Percentiles rank a stretch among this genome's conserved stretches.
phyloP scores from a whole-genome alignment of 2,797 vertebrate genomes.

The Ficedula albicollis region DNA sequence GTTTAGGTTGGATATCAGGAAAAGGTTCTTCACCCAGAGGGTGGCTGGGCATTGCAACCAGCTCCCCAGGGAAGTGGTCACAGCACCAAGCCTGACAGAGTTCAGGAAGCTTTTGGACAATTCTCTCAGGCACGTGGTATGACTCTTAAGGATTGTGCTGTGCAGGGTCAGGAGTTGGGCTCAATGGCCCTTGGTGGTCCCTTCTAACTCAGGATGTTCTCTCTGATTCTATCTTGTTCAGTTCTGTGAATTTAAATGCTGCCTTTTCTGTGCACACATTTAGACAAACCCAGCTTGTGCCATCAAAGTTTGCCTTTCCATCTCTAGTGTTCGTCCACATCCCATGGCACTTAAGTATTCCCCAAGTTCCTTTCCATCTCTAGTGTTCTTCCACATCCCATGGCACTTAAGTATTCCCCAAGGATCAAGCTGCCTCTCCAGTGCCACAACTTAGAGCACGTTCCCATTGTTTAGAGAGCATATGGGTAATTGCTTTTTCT shows the following conservation, averaged over 20 bases:
- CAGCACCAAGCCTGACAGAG: neutral
- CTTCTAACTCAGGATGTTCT: neutral
- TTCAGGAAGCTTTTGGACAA: neutral
- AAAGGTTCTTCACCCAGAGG: neutral
- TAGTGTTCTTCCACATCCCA: neutral
- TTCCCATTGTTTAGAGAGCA: neutral
- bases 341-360: neutral
- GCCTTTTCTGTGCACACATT: neutral
- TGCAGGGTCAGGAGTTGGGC: neutral
- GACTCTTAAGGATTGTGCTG: neutral
- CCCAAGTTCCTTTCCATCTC: accelerated
- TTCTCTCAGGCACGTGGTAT: neutral
- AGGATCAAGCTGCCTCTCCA: neutral
- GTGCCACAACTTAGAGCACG: neutral
- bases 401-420: accelerated
- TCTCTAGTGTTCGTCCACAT: neutral
- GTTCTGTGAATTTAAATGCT: accelerated
- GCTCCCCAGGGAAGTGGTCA: neutral
- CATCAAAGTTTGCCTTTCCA: neutral
- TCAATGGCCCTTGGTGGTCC: neutral
- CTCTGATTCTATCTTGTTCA: neutral
- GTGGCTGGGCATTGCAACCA: neutral
- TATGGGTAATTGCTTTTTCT: neutral
- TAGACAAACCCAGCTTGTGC: too few relatives aligned
- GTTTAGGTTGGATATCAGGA: neutral